These are phyloP conservation scores for Riparia riparia DNA, from an alignment of 2,113 vertebrate genomes.

Conservation along the genomic window DNA sequence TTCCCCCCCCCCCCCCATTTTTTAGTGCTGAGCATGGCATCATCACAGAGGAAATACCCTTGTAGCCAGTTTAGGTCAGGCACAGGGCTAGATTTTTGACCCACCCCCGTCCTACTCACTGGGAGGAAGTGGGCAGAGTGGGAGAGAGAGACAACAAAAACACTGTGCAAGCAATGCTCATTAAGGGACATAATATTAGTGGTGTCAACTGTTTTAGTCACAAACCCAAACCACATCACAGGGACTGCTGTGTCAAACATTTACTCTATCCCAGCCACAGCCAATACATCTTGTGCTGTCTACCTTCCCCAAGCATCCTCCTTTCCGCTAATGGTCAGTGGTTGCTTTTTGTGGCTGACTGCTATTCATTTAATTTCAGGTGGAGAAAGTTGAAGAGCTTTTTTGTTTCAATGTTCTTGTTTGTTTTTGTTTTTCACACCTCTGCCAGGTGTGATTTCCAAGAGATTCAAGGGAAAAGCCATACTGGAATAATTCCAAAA, in stretches of 20 bases:
- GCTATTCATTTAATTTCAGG: neutral
- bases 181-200: neutral
- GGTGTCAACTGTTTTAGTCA: neutral
- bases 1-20: neutral
- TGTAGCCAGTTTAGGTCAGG: neutral
- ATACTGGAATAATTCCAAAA: neutral
- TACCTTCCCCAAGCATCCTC: neutral
- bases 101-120: neutral
- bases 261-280: neutral
- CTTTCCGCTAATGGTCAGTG: neutral
- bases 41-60: neutral
- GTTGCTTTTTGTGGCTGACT: neutral
- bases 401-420: neutral
- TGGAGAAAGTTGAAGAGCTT: neutral
- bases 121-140: neutral
- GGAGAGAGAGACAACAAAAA: neutral
- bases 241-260: neutral
- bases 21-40: neutral
- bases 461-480: neutral
- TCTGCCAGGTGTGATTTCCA: neutral
- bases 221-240: neutral
- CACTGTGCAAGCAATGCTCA: neutral
- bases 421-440: too few relatives aligned
- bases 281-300: neutral
- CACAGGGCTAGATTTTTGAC: neutral